Evolutionary conservation across 1,140 invertebrate species (phyloP), one percentile per base, ranked within the genome.

Genomic region (Apocrypta bakeri): DNA sequence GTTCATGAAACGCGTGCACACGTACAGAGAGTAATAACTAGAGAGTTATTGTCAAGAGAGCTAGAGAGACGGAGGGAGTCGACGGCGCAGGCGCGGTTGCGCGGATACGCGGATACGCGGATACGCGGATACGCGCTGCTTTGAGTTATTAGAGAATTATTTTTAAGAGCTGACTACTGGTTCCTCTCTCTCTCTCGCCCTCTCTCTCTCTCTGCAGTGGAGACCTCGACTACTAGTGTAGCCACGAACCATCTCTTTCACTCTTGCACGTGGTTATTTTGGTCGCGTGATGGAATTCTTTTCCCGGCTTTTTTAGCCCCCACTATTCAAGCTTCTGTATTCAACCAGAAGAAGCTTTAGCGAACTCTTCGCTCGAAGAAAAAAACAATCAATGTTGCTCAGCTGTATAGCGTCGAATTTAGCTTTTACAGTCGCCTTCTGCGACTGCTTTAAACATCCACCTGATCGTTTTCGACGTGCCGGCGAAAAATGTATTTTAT

Each of bases 261-360:
- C 61, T 61, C 68, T 27, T 61, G 14, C 79, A 81, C 80, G 80
- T 81, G 72, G 72, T 81, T 81, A 75, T 75, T 81, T 81, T 29
- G 33, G 80, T 21, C 56, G 21, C 21, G 48, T 1, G 48, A 2
- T 21, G 66, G 72, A 76, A 76, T 74, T 81, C 72, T 81, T 81
- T 81, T 81, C 64, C 72, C 24, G 79, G 61, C 71, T 79, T 71
- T 71, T 68, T 42, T 64, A 2, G 69, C 31, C 24, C 24, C 40
- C 33, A 6, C 31, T 40, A 12, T 9, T 17, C 56, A 27, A 27
- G 14, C 48, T 27, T 37, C 42, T 17, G 27, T 17, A 9, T 9
- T 37, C 33, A n/a, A n/a, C n/a, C n/a, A n/a, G n/a, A n/a, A n/a
- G 33, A 9, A 37, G 33, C 33, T 37, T 37, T 37, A 4, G 33